A percentile compares a stretch with the other conserved stretches of the same genome.
Conservation (phyloP, 2,113 vertebrate genomes). For the Tretioscincus oriximinensis region DNA sequence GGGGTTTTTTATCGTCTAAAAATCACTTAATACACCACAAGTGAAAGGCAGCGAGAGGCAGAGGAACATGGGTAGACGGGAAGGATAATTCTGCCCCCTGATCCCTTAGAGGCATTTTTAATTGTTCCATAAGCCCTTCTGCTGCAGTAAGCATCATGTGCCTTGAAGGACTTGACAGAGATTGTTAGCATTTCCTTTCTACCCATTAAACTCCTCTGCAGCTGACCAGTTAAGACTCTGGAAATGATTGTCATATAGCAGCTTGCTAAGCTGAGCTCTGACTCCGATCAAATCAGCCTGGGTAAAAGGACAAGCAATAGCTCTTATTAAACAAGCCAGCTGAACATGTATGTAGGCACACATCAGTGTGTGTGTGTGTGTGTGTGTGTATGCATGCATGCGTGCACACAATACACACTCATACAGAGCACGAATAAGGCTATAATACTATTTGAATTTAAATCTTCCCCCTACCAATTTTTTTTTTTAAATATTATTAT, state of each 20-base stretch:
- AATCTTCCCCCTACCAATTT: conserved; percentile 39
- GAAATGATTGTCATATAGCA: conserved; percentile 17
- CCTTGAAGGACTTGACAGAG: conserved; percentile 28
- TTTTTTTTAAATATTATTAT: no score
- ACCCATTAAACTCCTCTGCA: conserved; percentile 50
- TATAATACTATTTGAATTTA: conserved; percentile 57
- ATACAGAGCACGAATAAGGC: background rate
- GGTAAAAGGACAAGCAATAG: conserved; percentile 49
- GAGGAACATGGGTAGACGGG: background rate
- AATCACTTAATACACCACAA: background rate
- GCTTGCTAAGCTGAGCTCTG: conserved; percentile 7
- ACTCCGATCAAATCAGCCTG: conserved; percentile 34
- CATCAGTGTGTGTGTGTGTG: no score
- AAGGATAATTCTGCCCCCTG: conserved; percentile 10
- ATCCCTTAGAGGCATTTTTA: background rate
- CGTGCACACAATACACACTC: no score
- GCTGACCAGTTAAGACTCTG: conserved; percentile 42
- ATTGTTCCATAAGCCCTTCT: conserved; percentile 6
- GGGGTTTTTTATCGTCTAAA: background rate
- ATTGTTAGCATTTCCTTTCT: conserved; percentile 46
- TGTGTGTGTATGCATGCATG: no score
- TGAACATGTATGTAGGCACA: background rate
- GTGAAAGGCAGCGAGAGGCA: background rate
- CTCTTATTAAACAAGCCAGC: conserved; percentile 38
- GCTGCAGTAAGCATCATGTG: conserved; percentile 3